These are phyloP conservation scores for Achlya flavicornis DNA, from an alignment of 2,888 invertebrate genomes.

Conservation along the genomic window DNA sequence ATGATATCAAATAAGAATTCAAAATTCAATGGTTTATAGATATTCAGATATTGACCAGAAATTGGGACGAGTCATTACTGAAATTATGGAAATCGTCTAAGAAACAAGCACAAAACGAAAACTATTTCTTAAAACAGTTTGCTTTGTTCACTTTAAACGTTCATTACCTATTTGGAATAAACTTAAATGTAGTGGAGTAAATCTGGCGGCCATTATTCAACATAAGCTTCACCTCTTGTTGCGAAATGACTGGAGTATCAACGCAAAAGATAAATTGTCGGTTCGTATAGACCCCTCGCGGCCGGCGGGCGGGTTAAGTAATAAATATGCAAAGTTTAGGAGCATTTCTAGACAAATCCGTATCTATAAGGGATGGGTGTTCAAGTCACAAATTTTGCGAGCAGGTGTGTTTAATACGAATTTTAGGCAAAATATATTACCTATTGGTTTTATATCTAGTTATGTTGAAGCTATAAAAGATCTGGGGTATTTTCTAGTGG, in stretches of 20 bases:
- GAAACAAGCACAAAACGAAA: not conserved
- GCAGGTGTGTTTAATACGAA: conserved; percentile 72
- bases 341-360: conserved; percentile 70
- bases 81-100: not conserved
- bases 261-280: conserved; percentile 43
- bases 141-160: not conserved
- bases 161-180: conserved; percentile 17
- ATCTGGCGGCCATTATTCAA: conserved; percentile 49
- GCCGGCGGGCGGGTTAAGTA: conserved; percentile 56
- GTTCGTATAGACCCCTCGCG: conserved; percentile 45
- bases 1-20: too few species aligned
- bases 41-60: too few species aligned
- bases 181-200: conserved; percentile 40
- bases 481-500: not conserved
- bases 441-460: conserved; percentile 47
- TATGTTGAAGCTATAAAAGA: not conserved
- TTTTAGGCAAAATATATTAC: conserved; percentile 66
- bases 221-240: conserved; percentile 47
- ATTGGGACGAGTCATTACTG: too few species aligned
- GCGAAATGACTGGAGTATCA: conserved; percentile 40
- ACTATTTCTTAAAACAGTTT: not conserved
- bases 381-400: conserved; percentile 58
- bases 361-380: conserved; percentile 64
- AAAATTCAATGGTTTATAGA: too few species aligned
- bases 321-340: conserved; percentile 77